These are phyloP conservation scores for Orthosia cruda DNA, from an alignment of 2,888 invertebrate genomes.

Conservation along the genomic window DNA sequence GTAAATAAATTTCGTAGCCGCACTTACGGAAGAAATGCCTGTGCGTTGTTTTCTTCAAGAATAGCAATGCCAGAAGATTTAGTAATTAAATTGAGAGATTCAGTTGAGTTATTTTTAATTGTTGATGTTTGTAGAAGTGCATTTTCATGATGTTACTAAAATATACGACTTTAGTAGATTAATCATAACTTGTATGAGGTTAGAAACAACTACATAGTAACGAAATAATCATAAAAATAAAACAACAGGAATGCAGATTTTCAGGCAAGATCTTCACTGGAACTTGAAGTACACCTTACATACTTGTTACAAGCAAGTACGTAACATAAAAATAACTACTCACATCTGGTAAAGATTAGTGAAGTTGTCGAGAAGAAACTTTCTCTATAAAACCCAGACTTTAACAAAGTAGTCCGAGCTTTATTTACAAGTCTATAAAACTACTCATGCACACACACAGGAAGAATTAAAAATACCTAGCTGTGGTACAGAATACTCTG, in stretches of 20 bases:
- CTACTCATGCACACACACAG: too few relatives aligned
- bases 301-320: neutral
- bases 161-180: too few relatives aligned
- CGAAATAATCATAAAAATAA: too few relatives aligned
- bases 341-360: neutral
- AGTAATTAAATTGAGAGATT: neutral
- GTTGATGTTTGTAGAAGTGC: neutral
- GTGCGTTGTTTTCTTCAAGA: constrained; percentile 19
- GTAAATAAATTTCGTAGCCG: constrained; percentile 15
- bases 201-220: neutral
- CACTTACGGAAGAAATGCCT: constrained; percentile 10
- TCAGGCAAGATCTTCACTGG: neutral
- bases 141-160: too few relatives aligned
- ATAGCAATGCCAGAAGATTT: neutral
- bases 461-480: too few relatives aligned
- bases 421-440: constrained; percentile 7
- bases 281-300: neutral
- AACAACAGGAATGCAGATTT: neutral
- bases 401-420: constrained; percentile 2
- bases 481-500: too few relatives aligned
- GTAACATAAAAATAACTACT: neutral
- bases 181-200: too few relatives aligned
- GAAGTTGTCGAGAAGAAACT: constrained; percentile 16
- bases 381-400: constrained; percentile 5
- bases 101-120: neutral